A percentile compares a stretch with the other conserved stretches of the same genome.
Evolutionary conservation across 1,140 invertebrate genomes (phyloP).

Genomic region (Caenorhabditis latens): DNA sequence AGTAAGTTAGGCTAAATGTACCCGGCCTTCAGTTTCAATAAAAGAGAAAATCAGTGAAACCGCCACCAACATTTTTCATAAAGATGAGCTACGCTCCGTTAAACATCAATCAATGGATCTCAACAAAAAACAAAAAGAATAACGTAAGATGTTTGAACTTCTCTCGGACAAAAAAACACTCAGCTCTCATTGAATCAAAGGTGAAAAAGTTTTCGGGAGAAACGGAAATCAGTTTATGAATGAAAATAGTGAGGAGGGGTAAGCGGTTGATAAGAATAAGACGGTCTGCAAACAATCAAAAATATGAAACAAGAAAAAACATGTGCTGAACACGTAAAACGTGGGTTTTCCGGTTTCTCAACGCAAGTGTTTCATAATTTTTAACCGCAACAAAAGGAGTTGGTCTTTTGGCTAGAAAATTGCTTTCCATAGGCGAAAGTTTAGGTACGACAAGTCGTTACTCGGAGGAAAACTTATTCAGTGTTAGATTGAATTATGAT

Average conservation of each 20-base stretch:
- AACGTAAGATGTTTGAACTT: constrained; percentile 44
- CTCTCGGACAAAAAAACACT: constrained; percentile 13
- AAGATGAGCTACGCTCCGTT: constrained; percentile 7
- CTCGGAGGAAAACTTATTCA: too few relatives aligned
- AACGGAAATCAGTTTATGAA: constrained; percentile 12
- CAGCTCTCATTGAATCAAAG: not conserved
- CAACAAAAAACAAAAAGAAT: constrained; percentile 11
- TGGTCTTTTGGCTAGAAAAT: not conserved
- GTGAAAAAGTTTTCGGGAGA: constrained; percentile 11
- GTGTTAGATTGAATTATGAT: too few relatives aligned
- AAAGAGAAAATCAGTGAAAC: too few relatives aligned
- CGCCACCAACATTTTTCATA: not conserved
- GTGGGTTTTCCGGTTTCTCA: not conserved
- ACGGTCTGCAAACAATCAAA: not conserved
- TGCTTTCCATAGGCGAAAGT: too few relatives aligned
- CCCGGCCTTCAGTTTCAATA: too few relatives aligned
- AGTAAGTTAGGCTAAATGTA: too few relatives aligned
- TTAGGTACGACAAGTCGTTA: too few relatives aligned
- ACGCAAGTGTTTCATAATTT: not conserved
- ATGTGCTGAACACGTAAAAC: not conserved
- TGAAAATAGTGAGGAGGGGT: not conserved
- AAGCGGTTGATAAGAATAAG: not conserved
- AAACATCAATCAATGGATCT: constrained; percentile 11
- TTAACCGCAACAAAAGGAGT: not conserved
- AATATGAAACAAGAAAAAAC: not conserved